phyloP scores from a whole-genome alignment of 2,888 invertebrate genomes.

The Drosophila falleni region DNA sequence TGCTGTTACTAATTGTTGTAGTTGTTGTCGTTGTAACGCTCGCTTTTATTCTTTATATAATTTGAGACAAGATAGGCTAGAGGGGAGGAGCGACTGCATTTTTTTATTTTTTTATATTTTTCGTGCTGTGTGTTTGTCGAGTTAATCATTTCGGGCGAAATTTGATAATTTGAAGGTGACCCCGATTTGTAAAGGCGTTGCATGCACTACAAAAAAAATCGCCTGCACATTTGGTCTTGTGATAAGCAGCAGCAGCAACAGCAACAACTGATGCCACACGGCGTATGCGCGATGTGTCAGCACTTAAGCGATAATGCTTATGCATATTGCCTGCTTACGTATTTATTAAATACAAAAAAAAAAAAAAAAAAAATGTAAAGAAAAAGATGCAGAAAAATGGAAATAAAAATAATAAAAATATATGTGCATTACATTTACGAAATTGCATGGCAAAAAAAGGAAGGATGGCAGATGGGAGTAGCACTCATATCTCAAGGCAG shows the following conservation, averaged over 20 bases:
- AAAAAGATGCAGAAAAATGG: slow-evolving; percentile 48
- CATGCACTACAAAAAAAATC: slow-evolving; percentile 49
- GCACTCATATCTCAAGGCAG: slow-evolving; percentile 74
- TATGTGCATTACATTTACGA: slow-evolving; percentile 47
- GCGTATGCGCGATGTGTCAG: slow-evolving; percentile 62
- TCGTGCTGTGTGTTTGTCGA: slow-evolving; percentile 61
- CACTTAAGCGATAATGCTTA: slow-evolving; percentile 68
- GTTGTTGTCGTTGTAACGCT: slow-evolving; percentile 29
- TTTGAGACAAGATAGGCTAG: slow-evolving; percentile 43
- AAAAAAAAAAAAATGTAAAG: slow-evolving; percentile 33
- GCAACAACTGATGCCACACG: slow-evolving; percentile 52
- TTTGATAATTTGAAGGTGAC: slow-evolving; percentile 83
- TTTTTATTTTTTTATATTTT: slow-evolving; percentile 45
- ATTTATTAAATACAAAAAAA: slow-evolving; percentile 71
- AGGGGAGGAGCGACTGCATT: slow-evolving; percentile 15
- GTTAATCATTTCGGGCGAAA: slow-evolving; percentile 81
- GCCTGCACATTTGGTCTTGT: slow-evolving; percentile 60
- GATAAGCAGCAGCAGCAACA: slow-evolving; percentile 55
- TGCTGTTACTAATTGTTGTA: slow-evolving; percentile 32
- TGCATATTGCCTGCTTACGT: slow-evolving; percentile 76
- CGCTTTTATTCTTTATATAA: slow-evolving; percentile 71
- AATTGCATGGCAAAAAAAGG: slow-evolving; percentile 43
- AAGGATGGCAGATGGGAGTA: slow-evolving; percentile 10
- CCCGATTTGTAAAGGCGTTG: slow-evolving; percentile 64
- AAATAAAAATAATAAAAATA: slow-evolving; percentile 25